Evolutionary conservation across 2,797 vertebrate genomes (phyloP), one percentile per base, ranked within the genome.

Genomic region (Anabas testudineus): DNA sequence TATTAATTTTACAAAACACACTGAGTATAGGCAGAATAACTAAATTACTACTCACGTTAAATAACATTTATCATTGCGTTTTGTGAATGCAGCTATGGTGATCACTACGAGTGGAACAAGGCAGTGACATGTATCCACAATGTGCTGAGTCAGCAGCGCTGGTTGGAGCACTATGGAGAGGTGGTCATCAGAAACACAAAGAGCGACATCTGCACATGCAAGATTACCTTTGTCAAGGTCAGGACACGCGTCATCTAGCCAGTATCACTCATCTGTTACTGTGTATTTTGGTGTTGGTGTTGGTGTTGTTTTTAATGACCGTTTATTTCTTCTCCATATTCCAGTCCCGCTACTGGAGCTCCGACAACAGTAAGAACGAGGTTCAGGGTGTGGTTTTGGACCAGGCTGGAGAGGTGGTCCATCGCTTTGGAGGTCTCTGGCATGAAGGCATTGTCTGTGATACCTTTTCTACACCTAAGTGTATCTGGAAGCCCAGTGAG

Each of bases 91-190:
- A 97, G 96, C 66, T 96, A 93, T 7, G 94, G 95, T 2, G 97
- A 98, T 85, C 97, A 97, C 90, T 98, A 96, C 3, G 94, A 97
- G 78, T 98, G 97, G 97, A 97, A 97, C 91, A 98, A 98, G 85
- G 95, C 87, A 7, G 96, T 97, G 0, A 97, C 96, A 1, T 98
- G 97, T 86, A 95, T 98, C 84, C 96, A 98, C 92, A 98, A 96
- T 10, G 96, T 98, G 63, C 90, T 98, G 79, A 97, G 95, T 52
- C 96, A 95, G 74, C 95, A 97, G 51, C 95, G 97, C 62, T 97
- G 93, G 93, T 91, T 98, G n/a, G 97, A 98, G 84, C 97, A 98
- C 84, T 98, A 98, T 0, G 97, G 97, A 0, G 97, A 98, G 78
- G 95, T 98, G 15, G 81, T 96, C 45, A 97, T 98, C 88, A 94